Evolutionary conservation across 1,140 invertebrate species (phyloP), one percentile per base, ranked within the genome.

Genomic region (Eriocheir sinensis): DNA sequence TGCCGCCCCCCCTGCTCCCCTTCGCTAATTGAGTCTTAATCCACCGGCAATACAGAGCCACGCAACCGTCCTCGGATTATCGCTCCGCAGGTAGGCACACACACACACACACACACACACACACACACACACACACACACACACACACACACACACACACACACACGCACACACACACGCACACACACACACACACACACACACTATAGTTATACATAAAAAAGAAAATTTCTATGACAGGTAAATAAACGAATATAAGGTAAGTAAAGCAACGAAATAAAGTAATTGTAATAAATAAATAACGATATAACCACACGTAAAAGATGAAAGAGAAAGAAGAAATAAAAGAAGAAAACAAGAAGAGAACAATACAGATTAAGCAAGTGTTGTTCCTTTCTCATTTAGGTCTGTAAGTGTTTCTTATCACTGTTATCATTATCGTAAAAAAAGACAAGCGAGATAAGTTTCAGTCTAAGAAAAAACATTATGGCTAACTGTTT

Each of bases 31-130:
- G 48, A 53, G 9, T 53, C 48, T 53, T 53, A 36, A 81, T 81
- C 30, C 9, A 32, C 80, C 80, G 9, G 80, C 80, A 30, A 12
- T n/a, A 81, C 80, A 81, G 12, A 81, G 80, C 80, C 80, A 0
- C 30, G 30, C 80, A 81, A 81, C 30, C 80, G 34, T 53, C 48
- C 48, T 21, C 2, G 48, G 48, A 53, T 53, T 53, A 53, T 53
- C 12, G 48, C 48, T 53, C 0, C 17, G 9, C 1, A 81, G 3
- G 34, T 2, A 81, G 30, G 34, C 80, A 85, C 81, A n/a, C 81
- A 85, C 81, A 32, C 81, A n/a, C 81, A 85, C 81, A 85, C 81
- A 32, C 81, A 85, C 81, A 85, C 30, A 85, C n/a, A 85, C 30
- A 85, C 81, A 34, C 53, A 72, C 53, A 72, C 53, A 72, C 53